phyloP scores from a whole-genome alignment of 2,113 vertebrate species.

The Abramis brama region DNA sequence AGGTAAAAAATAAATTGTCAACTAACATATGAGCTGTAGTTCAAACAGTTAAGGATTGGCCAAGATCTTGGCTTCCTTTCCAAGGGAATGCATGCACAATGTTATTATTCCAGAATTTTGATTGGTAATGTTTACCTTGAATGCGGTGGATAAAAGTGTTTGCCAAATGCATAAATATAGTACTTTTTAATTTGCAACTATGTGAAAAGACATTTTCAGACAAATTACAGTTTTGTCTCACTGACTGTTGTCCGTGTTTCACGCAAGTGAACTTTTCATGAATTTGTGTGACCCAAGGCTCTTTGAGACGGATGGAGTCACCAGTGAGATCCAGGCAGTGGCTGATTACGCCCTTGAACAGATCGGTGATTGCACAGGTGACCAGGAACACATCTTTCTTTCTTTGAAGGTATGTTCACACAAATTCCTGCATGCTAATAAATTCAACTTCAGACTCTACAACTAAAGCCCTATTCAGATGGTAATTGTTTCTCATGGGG shows the following conservation, averaged over 20 bases:
- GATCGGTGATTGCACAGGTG: slow-evolving; percentile 85
- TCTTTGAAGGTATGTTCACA: slow-evolving; percentile 79
- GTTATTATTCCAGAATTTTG: neutral
- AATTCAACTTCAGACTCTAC: neutral
- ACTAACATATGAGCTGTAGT: neutral
- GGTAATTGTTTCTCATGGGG: too few relatives aligned
- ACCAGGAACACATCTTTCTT: slow-evolving; percentile 83
- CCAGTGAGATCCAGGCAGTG: slow-evolving; percentile 80
- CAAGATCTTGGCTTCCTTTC: neutral
- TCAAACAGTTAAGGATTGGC: neutral
- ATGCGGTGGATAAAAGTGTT: neutral
- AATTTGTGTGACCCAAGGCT: slow-evolving; percentile 73
- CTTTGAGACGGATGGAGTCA: slow-evolving; percentile 72
- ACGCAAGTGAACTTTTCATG: neutral
- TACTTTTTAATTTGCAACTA: neutral
- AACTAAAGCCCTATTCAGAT: too few relatives aligned
- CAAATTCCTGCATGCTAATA: neutral
- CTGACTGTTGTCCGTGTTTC: neutral
- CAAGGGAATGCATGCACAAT: neutral
- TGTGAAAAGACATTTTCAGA: neutral
- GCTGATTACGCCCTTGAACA: slow-evolving; percentile 80
- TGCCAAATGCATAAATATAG: neutral
- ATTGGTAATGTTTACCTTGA: neutral
- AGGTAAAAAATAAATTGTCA: neutral
- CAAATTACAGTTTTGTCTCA: neutral